Base-by-base conservation (phyloP, 2,113 vertebrate species). In the Istiophorus platypterus region DNA sequence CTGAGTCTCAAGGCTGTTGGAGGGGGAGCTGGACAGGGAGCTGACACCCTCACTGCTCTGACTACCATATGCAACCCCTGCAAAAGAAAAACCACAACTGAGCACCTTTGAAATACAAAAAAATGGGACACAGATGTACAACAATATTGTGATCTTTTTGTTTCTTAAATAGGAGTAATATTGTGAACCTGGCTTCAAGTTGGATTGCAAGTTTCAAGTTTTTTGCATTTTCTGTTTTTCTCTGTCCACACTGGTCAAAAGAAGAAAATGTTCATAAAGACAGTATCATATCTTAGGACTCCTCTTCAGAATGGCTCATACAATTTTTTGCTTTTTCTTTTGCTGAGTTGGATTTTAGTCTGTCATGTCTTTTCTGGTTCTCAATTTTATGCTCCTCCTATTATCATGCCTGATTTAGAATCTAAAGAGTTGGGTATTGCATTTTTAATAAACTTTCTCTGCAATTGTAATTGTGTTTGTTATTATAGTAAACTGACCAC, bases 11-110 rank as follows among this genome's bases (percentile, higher is more conserved):
- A 99, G 97, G 95, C 98, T 99, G 94, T 99, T 99, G 57, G 98
- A 99, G 37, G 98, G 98, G 18, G 98, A 99, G 94, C 98, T 99
- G 95, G 98, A 99, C 85, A 99, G 97, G 63, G 98, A 99, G 92
- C 98, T 99, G 92, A 99, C 98, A 41, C 98, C 98, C 93, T 99
- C 98, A 2, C 98, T 99, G 96, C 98, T 99, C 96, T 99, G 98
- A 95, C 98, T 99, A 75, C 98, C 96, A 88, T 97, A 98, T 49
- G 96, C 96, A 85, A 97, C 97, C 88, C 97, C 98, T 99, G 87
- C n/a, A 78, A 72, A 79, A 87, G 7, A 80, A 95, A 45, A 90
- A 66, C 85, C 34, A 77, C 45, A 76, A 41, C 5, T 82, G 29
- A 84, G 34, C 20, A 65, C 31, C 24, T 45, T 10, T 57, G 10